A percentile compares a stretch with the other conserved stretches of the same genome.
phyloP scores from a whole-genome alignment of 2,797 vertebrate genomes.

The Malacoctenus gilli region DNA sequence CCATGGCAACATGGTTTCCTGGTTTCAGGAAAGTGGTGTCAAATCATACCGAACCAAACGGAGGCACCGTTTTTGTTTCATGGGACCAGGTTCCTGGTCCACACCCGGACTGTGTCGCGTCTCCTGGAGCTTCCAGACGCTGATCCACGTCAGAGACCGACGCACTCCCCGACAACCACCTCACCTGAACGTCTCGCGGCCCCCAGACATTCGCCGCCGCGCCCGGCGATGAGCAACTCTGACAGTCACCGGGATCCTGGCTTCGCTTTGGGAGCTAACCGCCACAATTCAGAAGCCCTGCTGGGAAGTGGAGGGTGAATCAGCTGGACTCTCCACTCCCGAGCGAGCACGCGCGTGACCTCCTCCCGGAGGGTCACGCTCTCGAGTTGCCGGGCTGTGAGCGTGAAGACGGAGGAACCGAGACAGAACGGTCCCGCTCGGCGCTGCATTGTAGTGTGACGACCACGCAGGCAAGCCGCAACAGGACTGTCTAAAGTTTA shows the following conservation, averaged over 20 bases:
- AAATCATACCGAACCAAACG: no score
- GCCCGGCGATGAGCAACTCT: conserved; percentile 42
- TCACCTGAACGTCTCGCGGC: neutral
- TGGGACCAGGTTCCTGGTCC: no score
- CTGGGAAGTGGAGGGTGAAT: conserved; percentile 41
- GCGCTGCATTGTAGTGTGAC: conserved; percentile 18
- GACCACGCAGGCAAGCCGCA: conserved; percentile 61
- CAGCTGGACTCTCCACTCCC: conserved; percentile 19
- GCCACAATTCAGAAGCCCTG: conserved; percentile 29
- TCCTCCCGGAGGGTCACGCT: neutral
- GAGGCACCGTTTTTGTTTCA: conserved; percentile 3
- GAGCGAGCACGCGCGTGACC: conserved; percentile 17
- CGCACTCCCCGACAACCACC: neutral
- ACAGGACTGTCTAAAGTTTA: conserved; percentile 72
- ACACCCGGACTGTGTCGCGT: no score
- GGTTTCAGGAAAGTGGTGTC: no score
- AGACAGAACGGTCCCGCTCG: conserved; percentile 24
- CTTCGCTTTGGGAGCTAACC: neutral
- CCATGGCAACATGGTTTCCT: no score
- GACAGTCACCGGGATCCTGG: conserved; percentile 11
- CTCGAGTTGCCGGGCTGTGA: conserved; percentile 14
- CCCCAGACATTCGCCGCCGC: conserved; percentile 13
- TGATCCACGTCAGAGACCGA: conserved; percentile 16
- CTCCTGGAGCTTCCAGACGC: conserved; percentile 1
- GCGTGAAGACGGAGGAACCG: neutral